phyloP scores from a whole-genome alignment of 2,113 vertebrate genomes.

The Synodontis membranacea region DNA sequence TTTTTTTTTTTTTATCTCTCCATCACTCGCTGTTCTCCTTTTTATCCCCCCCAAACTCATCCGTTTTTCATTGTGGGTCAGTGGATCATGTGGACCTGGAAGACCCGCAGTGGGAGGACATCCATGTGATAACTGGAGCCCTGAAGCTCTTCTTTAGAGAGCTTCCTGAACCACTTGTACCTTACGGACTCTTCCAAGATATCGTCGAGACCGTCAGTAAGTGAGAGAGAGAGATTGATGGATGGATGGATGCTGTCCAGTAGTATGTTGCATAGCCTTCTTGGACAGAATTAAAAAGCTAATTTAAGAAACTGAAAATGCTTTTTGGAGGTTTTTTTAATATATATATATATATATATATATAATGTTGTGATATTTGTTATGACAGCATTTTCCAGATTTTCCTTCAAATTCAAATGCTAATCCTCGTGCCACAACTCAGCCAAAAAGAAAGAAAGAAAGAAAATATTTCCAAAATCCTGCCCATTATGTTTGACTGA shows the following conservation, averaged over 20 bases:
- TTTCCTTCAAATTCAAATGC: neutral
- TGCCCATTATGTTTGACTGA: slow-evolving; percentile 10
- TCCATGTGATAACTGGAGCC: slow-evolving; percentile 88
- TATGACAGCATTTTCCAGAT: neutral
- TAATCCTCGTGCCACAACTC: neutral
- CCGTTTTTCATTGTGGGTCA: slow-evolving; percentile 53
- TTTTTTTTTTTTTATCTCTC: neutral
- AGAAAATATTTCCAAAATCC: neutral
- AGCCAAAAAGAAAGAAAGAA: neutral
- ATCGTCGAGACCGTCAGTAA: slow-evolving; percentile 79
- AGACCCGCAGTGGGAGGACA: slow-evolving; percentile 85
- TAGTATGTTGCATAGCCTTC: neutral
- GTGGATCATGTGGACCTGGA: slow-evolving; percentile 86
- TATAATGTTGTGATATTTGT: neutral
- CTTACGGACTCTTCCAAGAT: slow-evolving; percentile 75
- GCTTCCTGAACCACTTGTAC: slow-evolving; percentile 86
- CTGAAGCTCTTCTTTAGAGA: slow-evolving; percentile 92
- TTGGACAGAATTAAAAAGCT: neutral
- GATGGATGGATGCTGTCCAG: neutral
- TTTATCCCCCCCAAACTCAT: neutral
- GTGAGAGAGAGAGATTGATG: slow-evolving; percentile 67
- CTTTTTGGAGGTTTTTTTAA: neutral
- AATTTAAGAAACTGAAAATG: neutral
- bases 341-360: no score
- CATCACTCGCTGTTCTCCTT: neutral